A percentile compares a stretch with the other conserved stretches of the same genome.
These are phyloP conservation scores for Neosalanx taihuensis DNA, from an alignment of 2,797 vertebrate species.

Conservation along the genomic window DNA sequence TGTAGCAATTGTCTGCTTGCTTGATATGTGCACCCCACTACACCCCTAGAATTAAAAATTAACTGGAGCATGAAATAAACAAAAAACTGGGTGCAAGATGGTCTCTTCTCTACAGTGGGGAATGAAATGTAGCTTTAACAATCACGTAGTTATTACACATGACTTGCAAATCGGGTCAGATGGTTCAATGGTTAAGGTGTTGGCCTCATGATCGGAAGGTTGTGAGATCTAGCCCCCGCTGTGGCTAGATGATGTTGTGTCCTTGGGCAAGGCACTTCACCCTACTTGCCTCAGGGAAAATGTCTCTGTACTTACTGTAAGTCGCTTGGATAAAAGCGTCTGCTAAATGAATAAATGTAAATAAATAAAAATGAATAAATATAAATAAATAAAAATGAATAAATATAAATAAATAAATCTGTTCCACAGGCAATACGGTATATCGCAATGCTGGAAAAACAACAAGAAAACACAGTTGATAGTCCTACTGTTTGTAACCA, in stretches of 20 bases:
- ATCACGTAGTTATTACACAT: slow-evolving; percentile 38
- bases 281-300: no score
- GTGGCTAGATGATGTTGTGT: no score
- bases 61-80: slow-evolving; percentile 66
- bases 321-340: no score
- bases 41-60: slow-evolving; percentile 58
- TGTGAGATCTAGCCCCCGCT: no score
- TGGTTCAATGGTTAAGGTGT: no score
- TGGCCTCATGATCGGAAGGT: no score
- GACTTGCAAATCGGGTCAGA: slow-evolving; percentile 15
- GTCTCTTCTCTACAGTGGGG: slow-evolving; percentile 39
- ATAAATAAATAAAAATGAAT: no score
- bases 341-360: no score
- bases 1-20: slow-evolving; percentile 38
- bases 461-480: not conserved
- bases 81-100: slow-evolving; percentile 45
- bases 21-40: slow-evolving; percentile 45
- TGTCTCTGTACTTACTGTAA: no score
- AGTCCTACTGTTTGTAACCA: not conserved
- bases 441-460: not conserved
- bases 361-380: no score
- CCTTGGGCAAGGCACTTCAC: no score
- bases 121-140: slow-evolving; percentile 53
- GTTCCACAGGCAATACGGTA: not conserved
- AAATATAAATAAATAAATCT: no score